A percentile compares a stretch with the other conserved stretches of the same genome.
Evolutionary conservation across 2,888 invertebrate species (phyloP).

Genomic region (Nowickia ferox): DNA sequence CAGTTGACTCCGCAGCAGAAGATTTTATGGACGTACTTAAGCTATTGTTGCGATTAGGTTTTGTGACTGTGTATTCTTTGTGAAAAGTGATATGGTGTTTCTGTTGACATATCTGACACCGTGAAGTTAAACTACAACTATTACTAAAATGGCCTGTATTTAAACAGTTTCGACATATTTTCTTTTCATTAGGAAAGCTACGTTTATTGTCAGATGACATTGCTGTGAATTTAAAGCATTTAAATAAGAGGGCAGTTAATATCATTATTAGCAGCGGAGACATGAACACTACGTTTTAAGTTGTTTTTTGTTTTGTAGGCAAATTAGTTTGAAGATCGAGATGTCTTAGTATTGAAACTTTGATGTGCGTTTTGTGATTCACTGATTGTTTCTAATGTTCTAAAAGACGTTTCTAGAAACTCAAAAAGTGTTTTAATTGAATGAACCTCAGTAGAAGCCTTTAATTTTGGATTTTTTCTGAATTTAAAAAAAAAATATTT

Average conservation of each 20-base stretch:
- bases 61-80: too few species aligned
- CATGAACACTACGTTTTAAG: too few species aligned
- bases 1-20: not conserved
- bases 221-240: too few species aligned
- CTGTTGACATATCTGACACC: too few species aligned
- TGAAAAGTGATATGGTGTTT: too few species aligned
- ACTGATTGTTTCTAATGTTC: not conserved
- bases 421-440: not conserved
- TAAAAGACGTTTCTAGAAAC: slow-evolving; percentile 7
- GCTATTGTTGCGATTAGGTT: not conserved
- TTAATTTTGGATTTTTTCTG: too few species aligned
- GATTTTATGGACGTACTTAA: not conserved
- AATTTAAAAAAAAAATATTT: too few species aligned
- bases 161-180: slow-evolving; percentile 8
- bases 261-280: not conserved
- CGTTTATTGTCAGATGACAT: not conserved
- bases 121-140: not conserved
- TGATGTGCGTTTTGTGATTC: too few species aligned
- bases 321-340: not conserved
- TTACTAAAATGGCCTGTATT: slow-evolving; percentile 6
- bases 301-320: not conserved
- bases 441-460: not conserved
- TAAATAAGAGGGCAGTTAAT: too few species aligned
- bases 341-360: not conserved
- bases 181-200: not conserved